Conservation (phyloP, 2,888 invertebrate species). For the Agrotis exclamationis region DNA sequence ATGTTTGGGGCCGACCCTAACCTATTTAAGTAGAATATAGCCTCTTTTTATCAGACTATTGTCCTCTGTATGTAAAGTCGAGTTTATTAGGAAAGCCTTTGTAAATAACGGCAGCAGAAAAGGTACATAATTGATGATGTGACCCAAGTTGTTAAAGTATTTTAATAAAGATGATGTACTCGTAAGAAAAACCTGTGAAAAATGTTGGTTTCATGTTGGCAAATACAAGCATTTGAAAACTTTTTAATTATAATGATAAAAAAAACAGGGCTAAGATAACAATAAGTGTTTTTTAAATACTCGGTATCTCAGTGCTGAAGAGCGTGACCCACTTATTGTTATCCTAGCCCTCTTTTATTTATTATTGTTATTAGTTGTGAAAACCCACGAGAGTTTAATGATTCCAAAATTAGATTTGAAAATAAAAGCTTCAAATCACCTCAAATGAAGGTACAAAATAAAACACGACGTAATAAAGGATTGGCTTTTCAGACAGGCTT, state of each 20-base stretch:
- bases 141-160: background rate
- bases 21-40: conserved; percentile 56
- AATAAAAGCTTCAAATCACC: background rate
- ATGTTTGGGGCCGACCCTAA: conserved; percentile 54
- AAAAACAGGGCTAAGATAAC: too few species aligned
- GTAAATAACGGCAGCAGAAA: conserved; percentile 26
- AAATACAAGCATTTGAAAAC: too few species aligned
- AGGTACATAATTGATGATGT: conserved; percentile 31
- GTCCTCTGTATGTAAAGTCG: conserved; percentile 39
- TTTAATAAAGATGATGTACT: background rate
- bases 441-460: background rate
- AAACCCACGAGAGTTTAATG: background rate
- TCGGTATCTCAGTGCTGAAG: background rate
- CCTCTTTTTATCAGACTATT: conserved; percentile 46
- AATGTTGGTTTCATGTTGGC: background rate
- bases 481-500: background rate
- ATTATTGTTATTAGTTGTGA: too few species aligned
- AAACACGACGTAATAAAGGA: conserved; percentile 1
- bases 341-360: background rate
- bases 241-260: too few species aligned
- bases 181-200: background rate
- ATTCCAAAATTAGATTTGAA: conserved; percentile 6
- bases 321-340: background rate
- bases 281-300: too few species aligned
- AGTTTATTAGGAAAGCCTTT: conserved; percentile 46